Conservation (phyloP, 2,797 vertebrate species). For the Cynodonichthys magdalenae region DNA sequence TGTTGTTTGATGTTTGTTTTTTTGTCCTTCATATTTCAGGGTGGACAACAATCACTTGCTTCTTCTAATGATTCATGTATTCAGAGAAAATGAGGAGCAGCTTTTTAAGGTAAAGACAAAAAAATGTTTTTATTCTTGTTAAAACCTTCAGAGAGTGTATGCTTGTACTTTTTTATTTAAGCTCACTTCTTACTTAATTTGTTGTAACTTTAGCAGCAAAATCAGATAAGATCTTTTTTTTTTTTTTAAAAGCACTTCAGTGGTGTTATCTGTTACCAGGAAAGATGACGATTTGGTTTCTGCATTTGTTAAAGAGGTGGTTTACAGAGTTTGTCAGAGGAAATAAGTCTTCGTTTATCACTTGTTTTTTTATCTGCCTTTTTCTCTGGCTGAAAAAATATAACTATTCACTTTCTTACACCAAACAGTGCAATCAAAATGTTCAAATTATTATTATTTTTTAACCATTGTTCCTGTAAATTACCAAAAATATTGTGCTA, state of each 20-base stretch:
- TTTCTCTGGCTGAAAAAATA: not conserved
- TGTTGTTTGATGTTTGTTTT: not conserved
- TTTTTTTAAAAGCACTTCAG: not conserved
- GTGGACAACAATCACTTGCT: constrained; percentile 98
- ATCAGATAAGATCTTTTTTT: not conserved
- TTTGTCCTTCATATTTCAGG: constrained; percentile 72
- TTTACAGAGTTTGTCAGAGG: constrained; percentile 23
- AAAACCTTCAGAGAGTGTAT: not conserved
- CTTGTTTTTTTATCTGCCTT: not conserved
- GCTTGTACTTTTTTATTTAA: not conserved
- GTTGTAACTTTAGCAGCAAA: not conserved
- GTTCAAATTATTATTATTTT: too few relatives aligned
- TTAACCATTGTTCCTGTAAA: not conserved
- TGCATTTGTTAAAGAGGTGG: constrained; percentile 23
- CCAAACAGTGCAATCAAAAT: not conserved
- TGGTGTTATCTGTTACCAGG: not conserved
- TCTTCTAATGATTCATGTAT: constrained; percentile 97
- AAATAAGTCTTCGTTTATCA: constrained; percentile 35
- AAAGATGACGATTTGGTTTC: constrained; percentile 9
- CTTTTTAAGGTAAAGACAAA: constrained; percentile 87
- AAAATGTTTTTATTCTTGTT: not conserved
- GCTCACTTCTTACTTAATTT: too few relatives aligned
- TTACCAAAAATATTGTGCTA: not conserved
- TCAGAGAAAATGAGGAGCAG: constrained; percentile 97
- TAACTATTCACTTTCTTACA: not conserved